These are phyloP conservation scores for Zaprionus africanus DNA, from an alignment of 1,140 invertebrate genomes.

Conservation along the genomic window DNA sequence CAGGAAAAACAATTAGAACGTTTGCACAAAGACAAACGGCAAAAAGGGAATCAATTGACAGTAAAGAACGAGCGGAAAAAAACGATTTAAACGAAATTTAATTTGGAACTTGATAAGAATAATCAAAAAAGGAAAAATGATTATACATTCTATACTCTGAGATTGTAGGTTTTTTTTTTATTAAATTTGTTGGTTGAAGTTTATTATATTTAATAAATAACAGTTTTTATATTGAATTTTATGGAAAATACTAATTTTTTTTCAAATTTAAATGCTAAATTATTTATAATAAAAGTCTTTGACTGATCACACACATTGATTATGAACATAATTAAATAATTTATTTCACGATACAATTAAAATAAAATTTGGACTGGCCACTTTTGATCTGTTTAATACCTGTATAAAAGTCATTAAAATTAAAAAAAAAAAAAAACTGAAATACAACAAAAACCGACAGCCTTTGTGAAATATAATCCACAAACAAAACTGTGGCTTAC, in stretches of 20 bases:
- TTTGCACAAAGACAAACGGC: slow-evolving; percentile 1
- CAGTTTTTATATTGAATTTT: not conserved
- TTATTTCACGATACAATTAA: slow-evolving; percentile 1
- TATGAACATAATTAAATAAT: not conserved
- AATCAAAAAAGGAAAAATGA: not conserved
- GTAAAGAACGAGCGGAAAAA: not conserved
- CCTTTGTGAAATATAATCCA: slow-evolving; percentile 4
- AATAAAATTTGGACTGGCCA: not conserved
- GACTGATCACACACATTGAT: too few species aligned
- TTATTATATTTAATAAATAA: not conserved
- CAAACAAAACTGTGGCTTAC: slow-evolving; percentile 20
- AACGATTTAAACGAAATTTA: not conserved
- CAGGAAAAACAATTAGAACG: slow-evolving; percentile 41
- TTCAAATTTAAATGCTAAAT: not conserved
- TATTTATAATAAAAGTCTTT: not conserved
- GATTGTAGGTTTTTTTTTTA: not conserved
- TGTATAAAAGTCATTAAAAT: not conserved
- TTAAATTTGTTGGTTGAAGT: not conserved
- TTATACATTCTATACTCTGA: not conserved
- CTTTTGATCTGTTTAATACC: not conserved
- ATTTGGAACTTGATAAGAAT: slow-evolving; percentile 4
- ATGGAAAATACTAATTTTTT: too few species aligned
- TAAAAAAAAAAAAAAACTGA: too few species aligned
- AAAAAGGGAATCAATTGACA: slow-evolving; percentile 6
- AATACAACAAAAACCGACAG: not conserved